Evolutionary conservation across 2,797 vertebrate species (phyloP).

Genomic region (Acrossocheilus fasciatus): DNA sequence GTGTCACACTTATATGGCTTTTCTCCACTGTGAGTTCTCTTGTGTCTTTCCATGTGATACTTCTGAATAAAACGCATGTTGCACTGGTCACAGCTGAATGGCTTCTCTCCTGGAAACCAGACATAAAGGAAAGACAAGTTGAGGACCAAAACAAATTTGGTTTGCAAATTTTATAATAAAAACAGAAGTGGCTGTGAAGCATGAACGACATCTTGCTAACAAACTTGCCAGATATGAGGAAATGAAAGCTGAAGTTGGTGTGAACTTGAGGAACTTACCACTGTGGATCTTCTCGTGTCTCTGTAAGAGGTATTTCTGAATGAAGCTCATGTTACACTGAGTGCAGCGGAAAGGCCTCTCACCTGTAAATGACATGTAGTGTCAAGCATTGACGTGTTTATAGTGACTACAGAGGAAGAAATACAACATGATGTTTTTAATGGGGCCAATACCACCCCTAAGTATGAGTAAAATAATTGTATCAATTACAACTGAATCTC

Average conservation of each 20-base stretch:
- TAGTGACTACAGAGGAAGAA: not conserved
- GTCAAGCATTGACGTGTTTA: not conserved
- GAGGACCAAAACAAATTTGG: no score
- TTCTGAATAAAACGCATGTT: slow-evolving; percentile 99
- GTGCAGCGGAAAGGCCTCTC: slow-evolving; percentile 97
- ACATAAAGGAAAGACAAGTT: slow-evolving; percentile 4
- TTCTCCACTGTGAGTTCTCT: slow-evolving; percentile 98
- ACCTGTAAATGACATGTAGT: slow-evolving; percentile 69
- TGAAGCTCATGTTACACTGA: slow-evolving; percentile 99
- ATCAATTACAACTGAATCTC: not conserved
- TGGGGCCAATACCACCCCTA: not conserved
- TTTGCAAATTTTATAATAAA: not conserved
- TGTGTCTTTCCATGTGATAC: slow-evolving; percentile 99
- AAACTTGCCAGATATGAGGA: not conserved
- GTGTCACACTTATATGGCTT: slow-evolving; percentile 99
- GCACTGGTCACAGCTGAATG: slow-evolving; percentile 98
- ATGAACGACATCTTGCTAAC: not conserved
- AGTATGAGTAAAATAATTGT: not conserved
- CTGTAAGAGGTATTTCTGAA: slow-evolving; percentile 98
- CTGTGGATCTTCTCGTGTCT: slow-evolving; percentile 98
- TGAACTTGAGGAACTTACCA: slow-evolving; percentile 70
- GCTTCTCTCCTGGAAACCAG: slow-evolving; percentile 88
- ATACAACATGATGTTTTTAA: not conserved
- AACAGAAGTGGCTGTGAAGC: not conserved
- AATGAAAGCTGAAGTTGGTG: not conserved